Percentiles rank a stretch among this genome's conserved stretches.
Evolutionary conservation across 2,113 vertebrate genomes (phyloP).

Genomic region (Silurus glanis): DNA sequence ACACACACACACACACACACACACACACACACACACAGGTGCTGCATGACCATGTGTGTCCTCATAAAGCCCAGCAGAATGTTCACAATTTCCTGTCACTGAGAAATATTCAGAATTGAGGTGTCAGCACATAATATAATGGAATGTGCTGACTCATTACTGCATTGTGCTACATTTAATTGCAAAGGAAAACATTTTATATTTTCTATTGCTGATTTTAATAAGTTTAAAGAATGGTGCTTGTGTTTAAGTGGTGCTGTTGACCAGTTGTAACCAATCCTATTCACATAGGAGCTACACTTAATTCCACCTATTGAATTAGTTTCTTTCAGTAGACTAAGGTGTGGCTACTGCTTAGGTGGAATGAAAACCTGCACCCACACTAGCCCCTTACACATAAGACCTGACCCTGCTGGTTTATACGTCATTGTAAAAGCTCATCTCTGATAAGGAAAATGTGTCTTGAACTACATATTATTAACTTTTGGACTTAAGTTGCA

Average conservation of each 20-base stretch:
- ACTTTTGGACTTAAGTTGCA: background rate
- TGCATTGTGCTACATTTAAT: background rate
- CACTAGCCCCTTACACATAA: no score
- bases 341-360: no score
- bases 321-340: no score
- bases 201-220: background rate
- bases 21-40: slow-evolving; percentile 4
- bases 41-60: background rate
- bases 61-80: background rate
- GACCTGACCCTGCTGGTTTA: background rate
- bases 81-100: background rate
- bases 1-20: background rate
- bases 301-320: no score
- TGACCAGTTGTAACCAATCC: no score
- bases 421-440: background rate
- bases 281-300: no score
- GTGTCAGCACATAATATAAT: background rate
- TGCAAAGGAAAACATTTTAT: background rate
- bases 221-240: background rate
- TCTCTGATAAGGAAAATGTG: background rate
- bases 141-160: background rate
- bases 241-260: background rate
- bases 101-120: background rate
- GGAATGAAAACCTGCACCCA: no score
- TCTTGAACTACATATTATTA: background rate